Conservation (phyloP, 2,888 invertebrate species). For the Tenthredo scrophulariae region DNA sequence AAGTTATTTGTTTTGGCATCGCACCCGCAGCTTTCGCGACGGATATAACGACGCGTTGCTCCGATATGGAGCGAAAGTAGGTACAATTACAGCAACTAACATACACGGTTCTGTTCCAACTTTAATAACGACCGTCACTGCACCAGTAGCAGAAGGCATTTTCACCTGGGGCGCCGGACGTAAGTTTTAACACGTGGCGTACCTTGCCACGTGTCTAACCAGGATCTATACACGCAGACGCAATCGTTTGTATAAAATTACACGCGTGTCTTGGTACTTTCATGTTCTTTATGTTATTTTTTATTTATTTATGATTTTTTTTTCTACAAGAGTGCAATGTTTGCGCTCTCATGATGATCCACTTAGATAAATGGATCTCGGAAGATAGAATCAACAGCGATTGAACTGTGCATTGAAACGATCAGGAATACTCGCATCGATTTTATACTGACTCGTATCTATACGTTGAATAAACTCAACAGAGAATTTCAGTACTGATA, state of each 20-base stretch:
- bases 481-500: background rate
- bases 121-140: constrained; percentile 29
- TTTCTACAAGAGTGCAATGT: background rate
- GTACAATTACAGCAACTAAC: background rate
- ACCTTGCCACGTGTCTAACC: constrained; percentile 18
- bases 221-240: background rate
- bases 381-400: constrained; percentile 19
- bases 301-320: background rate
- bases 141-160: constrained; percentile 31
- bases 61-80: constrained; percentile 61
- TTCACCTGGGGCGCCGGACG: constrained; percentile 36
- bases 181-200: constrained; percentile 4
- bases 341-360: constrained; percentile 15
- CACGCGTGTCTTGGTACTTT: background rate
- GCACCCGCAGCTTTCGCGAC: constrained; percentile 56
- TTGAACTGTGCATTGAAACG: constrained; percentile 16
- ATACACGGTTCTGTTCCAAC: background rate
- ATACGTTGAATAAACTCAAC: background rate
- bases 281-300: background rate
- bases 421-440: background rate
- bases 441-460: background rate
- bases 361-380: constrained; percentile 17
- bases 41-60: constrained; percentile 48
- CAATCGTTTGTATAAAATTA: background rate
- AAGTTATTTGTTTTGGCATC: background rate